These are phyloP conservation scores for Zygogramma bicolorata DNA, from an alignment of 2,888 invertebrate species.

Conservation along the genomic window DNA sequence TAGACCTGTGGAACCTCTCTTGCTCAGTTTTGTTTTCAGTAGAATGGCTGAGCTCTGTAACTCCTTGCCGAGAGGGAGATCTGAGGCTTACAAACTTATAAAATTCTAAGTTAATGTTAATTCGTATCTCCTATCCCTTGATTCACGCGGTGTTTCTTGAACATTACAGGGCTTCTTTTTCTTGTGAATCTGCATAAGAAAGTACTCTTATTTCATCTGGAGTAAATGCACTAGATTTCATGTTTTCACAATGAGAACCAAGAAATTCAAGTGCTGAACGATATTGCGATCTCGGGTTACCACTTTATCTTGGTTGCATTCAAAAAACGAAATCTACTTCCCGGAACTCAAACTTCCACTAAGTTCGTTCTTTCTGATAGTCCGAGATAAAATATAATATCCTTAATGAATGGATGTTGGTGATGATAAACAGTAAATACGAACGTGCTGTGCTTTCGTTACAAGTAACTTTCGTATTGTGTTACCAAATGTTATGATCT, in stretches of 20 bases:
- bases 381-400: conserved; percentile 43
- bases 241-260: not conserved
- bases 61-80: too few relatives aligned
- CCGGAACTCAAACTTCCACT: conserved; percentile 58
- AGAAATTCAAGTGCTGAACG: not conserved
- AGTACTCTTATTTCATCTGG: too few relatives aligned
- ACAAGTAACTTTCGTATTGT: conserved; percentile 15
- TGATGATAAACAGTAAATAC: conserved; percentile 39
- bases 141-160: too few relatives aligned
- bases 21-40: too few relatives aligned
- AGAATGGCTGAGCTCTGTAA: too few relatives aligned
- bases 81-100: too few relatives aligned
- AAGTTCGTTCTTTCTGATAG: conserved; percentile 50
- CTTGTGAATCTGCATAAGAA: too few relatives aligned
- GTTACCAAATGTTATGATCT: conserved; percentile 30
- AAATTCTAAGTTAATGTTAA: too few relatives aligned
- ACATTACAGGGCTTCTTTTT: too few relatives aligned
- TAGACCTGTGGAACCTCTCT: too few relatives aligned
- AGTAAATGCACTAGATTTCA: too few relatives aligned
- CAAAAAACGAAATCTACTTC: conserved; percentile 55
- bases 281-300: conserved; percentile 25
- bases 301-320: conserved; percentile 38
- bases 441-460: conserved; percentile 14
- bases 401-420: conserved; percentile 44
- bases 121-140: too few relatives aligned